These are phyloP conservation scores for Tinamus major DNA, from an alignment of 2,797 vertebrate genomes.

Conservation along the genomic window DNA sequence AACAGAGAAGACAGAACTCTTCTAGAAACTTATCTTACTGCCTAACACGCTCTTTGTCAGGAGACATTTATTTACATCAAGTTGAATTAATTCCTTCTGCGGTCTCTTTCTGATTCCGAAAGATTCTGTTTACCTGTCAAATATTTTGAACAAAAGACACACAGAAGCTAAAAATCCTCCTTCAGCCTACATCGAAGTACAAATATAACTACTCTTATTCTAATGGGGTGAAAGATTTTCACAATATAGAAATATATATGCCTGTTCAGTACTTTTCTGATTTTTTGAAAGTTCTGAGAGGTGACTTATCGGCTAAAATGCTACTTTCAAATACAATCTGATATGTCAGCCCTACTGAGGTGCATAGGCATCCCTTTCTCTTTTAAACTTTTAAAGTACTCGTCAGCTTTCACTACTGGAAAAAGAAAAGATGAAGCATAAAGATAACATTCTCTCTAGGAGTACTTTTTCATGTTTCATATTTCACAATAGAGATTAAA, in stretches of 20 bases:
- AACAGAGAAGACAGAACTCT: background rate
- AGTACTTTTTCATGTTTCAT: background rate
- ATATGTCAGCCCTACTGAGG: background rate
- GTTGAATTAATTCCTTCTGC: background rate
- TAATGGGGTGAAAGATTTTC: background rate
- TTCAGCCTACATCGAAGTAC: background rate
- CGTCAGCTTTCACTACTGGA: background rate
- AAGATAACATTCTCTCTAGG: background rate
- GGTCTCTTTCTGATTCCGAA: background rate
- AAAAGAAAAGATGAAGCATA: background rate
- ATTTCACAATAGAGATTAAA: background rate
- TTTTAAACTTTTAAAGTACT: background rate
- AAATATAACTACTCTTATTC: background rate
- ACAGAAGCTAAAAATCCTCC: background rate
- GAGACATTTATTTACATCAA: background rate
- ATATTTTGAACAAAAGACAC: background rate
- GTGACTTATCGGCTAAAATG: background rate
- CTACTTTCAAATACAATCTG: background rate
- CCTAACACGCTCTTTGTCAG: background rate
- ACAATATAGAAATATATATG: background rate
- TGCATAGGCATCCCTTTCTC: background rate
- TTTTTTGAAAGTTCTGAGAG: background rate
- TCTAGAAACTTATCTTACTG: background rate
- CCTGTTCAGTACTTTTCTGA: background rate
- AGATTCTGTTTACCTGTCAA: background rate